Conservation (phyloP, 2,797 vertebrate species). For the Sebastes taczanowskii region DNA sequence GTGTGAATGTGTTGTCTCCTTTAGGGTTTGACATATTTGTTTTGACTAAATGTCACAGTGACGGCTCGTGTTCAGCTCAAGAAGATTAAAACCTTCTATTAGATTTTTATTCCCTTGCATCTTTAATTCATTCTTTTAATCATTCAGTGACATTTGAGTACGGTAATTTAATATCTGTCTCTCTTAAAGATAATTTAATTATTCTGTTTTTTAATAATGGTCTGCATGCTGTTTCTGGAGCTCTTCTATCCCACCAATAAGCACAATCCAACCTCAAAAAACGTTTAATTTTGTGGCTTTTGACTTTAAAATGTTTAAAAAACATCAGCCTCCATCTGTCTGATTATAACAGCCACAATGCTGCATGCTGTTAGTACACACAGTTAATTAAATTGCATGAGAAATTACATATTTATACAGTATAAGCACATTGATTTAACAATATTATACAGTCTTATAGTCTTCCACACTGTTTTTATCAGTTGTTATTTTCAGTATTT, state of each 20-base stretch:
- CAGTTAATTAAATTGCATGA: neutral
- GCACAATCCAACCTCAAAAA: neutral
- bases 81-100: neutral
- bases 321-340: neutral
- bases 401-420: neutral
- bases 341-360: neutral
- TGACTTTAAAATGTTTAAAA: neutral
- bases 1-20: neutral
- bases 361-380: neutral
- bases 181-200: neutral
- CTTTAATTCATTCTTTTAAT: neutral
- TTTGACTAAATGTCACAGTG: neutral
- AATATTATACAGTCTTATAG: neutral
- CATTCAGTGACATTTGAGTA: neutral
- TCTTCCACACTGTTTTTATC: neutral
- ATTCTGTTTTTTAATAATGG: neutral
- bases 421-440: neutral
- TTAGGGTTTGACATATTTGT: neutral
- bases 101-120: neutral
- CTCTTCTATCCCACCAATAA: neutral
- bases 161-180: neutral
- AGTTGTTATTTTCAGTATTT: neutral
- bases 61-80: neutral
- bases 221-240: neutral
- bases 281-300: neutral